Evolutionary conservation across 2,888 invertebrate genomes (phyloP).

Genomic region (Leucania comma): DNA sequence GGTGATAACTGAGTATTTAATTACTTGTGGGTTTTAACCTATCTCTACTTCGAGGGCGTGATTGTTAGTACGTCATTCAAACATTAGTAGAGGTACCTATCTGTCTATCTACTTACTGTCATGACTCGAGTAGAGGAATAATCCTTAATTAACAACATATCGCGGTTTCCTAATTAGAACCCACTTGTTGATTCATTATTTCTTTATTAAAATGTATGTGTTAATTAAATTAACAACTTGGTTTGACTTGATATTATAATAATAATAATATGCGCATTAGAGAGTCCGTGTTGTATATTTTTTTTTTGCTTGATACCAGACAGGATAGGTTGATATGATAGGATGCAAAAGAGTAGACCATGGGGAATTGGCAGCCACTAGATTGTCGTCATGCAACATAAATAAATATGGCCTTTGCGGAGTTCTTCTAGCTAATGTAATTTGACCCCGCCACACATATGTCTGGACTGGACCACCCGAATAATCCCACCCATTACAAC

Average conservation of each 20-base stretch:
- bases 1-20: no score
- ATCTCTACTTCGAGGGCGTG: no score
- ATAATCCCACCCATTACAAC: background rate
- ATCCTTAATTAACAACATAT: slow-evolving; percentile 11
- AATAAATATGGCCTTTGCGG: background rate
- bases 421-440: background rate
- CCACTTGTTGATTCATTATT: slow-evolving; percentile 26
- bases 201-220: slow-evolving; percentile 26
- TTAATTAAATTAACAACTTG: slow-evolving; percentile 15
- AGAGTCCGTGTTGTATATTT: background rate
- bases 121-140: background rate
- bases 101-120: background rate
- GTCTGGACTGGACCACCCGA: slow-evolving; percentile 23
- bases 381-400: no score
- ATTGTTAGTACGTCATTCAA: no score
- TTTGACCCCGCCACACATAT: background rate
- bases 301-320: no score
- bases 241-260: background rate
- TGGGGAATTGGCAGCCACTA: no score
- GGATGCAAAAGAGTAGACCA: no score
- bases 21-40: no score
- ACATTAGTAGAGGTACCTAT: no score
- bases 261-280: background rate
- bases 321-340: no score
- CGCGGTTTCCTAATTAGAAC: slow-evolving; percentile 31